Base-by-base conservation (phyloP, 2,797 vertebrate species). In the Chromobotia macracanthus region DNA sequence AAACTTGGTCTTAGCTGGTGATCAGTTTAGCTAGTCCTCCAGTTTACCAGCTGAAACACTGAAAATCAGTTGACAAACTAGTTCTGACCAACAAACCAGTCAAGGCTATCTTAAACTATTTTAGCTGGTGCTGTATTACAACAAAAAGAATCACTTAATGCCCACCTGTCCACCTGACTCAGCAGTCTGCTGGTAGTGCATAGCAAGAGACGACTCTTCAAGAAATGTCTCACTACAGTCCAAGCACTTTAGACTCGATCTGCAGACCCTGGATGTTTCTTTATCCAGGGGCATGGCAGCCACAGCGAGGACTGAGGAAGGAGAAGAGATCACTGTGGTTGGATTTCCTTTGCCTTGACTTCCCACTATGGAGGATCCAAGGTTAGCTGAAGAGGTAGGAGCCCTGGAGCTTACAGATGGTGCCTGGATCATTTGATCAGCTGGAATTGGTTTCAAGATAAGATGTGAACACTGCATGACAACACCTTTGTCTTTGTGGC, bases 401-500 rank as follows among this genome's bases (percentile, higher is more conserved):
- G 93, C 90, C 18, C 51, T 82, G 48, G 84, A 74, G 74, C 85
- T 82, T 65, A 87, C 35, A 9, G 84, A 83, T 1, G 86, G 83
- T n/a, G 86, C 77, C 1, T 90, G 89, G 80, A 97, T 96, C 96
- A 99, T 99, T 79, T 99, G 97, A 89, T 98, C 97, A 16, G 95
- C 93, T 3, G 96, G 97, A 79, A 99, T 96, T 0, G 97, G 98
- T 82, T 99, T 98, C n/a, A 98, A 85, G 66, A 98, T 98, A 80
- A 99, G 90, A 87, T 99, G 97, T 3, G 98, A 98, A 79, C 96
- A 98, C 87, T 98, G 96, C 96, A 98, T 98, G 50, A 97, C 95
- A 0, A 96, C 91, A 2, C 97, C 97, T 83, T 97, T 97, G 82
- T 98, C 96, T 86, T 98, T 99, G 87, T 99, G 98, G 9, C 95